Conservation (phyloP, 2,797 vertebrate species). For the Myotis daubentonii region DNA sequence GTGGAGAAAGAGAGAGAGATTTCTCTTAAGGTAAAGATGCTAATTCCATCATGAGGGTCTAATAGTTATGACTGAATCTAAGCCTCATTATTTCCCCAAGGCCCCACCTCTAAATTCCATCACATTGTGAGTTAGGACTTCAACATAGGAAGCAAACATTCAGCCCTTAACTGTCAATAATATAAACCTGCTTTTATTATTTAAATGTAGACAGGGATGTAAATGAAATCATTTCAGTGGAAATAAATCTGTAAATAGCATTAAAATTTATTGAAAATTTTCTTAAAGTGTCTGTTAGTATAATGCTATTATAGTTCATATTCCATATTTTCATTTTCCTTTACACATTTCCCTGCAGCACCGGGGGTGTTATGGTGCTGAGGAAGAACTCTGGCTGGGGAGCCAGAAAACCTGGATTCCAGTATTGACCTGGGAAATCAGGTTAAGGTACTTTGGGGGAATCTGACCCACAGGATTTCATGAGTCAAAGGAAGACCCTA, state of each 20-base stretch:
- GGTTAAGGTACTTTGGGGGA: not conserved
- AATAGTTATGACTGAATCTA: not conserved
- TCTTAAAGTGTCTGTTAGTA: not conserved
- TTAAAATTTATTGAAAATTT: not conserved
- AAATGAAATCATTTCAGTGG: not conserved
- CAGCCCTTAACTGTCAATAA: not conserved
- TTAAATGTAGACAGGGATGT: slow-evolving; percentile 1
- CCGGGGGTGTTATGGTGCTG: not conserved
- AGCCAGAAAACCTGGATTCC: not conserved
- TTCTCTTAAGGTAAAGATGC: not conserved
- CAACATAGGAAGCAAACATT: not conserved
- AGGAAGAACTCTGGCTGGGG: not conserved
- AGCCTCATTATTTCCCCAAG: not conserved
- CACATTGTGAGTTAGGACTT: not conserved
- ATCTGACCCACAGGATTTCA: not conserved
- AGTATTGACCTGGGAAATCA: not conserved
- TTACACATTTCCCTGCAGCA: not conserved
- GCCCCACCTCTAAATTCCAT: not conserved
- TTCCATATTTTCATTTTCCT: not conserved
- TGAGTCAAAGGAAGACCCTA: not conserved
- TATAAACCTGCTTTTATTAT: slow-evolving; percentile 13
- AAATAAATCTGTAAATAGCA: not conserved
- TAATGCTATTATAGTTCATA: not conserved
- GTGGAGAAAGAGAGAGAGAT: not conserved
- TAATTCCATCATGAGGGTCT: not conserved